Base-by-base conservation (phyloP, 1,140 invertebrate species). In the Drosophila ficusphila region DNA sequence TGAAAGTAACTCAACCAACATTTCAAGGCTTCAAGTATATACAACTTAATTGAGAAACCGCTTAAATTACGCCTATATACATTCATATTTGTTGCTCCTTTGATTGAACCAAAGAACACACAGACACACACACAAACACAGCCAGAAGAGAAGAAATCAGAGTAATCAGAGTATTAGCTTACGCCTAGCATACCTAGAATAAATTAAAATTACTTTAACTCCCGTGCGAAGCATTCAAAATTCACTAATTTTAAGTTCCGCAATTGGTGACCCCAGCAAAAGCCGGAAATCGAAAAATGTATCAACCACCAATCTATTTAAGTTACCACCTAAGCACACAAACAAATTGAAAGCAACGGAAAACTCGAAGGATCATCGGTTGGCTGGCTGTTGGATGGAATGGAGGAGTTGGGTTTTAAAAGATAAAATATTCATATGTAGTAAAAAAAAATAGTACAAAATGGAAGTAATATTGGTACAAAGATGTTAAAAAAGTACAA, bases 221-320 rank as follows among this genome's bases (percentile, higher is more conserved):
- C 57, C 61, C 56, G n/a, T 31, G 61, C 56, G 11, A 65, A 67
- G 53, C 27, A 67, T 67, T 56, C 68, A 18, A 81, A 81, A 81
- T 81, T 81, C 36, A 62, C 58, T 81, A 81, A 77, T 72, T 82
- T 82, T 81, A 82, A 82, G 78, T 77, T 81, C 9, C 57, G 41
- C 46, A 62, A 79, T 79, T 79, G 75, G 76, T 73, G 74, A 52
- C n/a, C 34, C n/a, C 19, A 41, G 11, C 23, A 19, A 38, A 14
- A 57, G 38, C 1, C n/a, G 14, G 25, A 51, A 27, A 49, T 31
- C 34, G 12, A 75, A 69, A 12, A 65, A 41, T 76, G 72, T 76
- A 76, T 57, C 23, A 31, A 60, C 18, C 52, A 61, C 18, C 36
- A 21, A 60, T 64, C 62, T 77, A 79, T 69, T 79, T 60, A 70